Evolutionary conservation across 2,797 vertebrate genomes (phyloP).

Genomic region (Yasuhikotakia modesta): DNA sequence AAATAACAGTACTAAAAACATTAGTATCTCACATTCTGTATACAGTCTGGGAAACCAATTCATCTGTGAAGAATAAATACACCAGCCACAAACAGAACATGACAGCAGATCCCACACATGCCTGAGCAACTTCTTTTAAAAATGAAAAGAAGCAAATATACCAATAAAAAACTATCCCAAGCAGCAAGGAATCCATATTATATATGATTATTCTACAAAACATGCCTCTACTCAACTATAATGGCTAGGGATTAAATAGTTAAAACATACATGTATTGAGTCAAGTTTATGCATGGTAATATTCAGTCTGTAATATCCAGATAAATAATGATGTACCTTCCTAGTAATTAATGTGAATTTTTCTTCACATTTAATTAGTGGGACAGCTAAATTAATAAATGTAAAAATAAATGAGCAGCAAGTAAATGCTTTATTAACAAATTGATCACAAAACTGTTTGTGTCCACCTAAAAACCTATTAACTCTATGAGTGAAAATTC

Average conservation of each 20-base stretch:
- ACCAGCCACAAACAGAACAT: too few relatives aligned
- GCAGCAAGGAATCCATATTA: neutral
- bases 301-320: too few relatives aligned
- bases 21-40: neutral
- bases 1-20: too few relatives aligned
- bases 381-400: too few relatives aligned
- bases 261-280: too few relatives aligned
- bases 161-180: neutral
- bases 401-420: constrained; percentile 36
- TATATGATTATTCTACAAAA: too few relatives aligned
- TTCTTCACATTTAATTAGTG: too few relatives aligned
- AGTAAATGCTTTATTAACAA: constrained; percentile 73
- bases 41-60: neutral
- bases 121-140: too few relatives aligned
- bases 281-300: constrained; percentile 7
- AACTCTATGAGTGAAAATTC: constrained; percentile 73
- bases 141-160: neutral
- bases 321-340: too few relatives aligned
- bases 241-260: too few relatives aligned
- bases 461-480: constrained; percentile 72
- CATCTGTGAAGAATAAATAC: neutral
- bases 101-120: neutral
- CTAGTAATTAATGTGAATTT: too few relatives aligned
- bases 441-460: constrained; percentile 59
- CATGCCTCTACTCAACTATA: too few relatives aligned